Base-by-base conservation (phyloP, 1,140 invertebrate genomes). In the Mesaphorura yosii region DNA sequence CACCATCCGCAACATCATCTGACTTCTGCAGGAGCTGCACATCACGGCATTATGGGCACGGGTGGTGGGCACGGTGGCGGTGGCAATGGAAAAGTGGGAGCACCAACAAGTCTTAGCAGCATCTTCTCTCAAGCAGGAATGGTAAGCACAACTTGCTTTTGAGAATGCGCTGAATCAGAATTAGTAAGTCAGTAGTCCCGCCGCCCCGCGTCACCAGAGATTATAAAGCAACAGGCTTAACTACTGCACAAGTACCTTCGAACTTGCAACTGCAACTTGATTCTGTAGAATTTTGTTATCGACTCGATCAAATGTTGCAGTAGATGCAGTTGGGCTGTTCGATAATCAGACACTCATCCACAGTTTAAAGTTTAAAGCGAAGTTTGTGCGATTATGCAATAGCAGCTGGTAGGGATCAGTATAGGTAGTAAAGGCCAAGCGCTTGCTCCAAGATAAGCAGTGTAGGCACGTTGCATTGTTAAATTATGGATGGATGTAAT, bases 51-150 rank as follows among this genome's bases (percentile, higher is more conserved):
- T 17, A 19, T 19, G 17, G 7, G n/a, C 6, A 6, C 39, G 39
- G 22, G 7, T 41, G 48, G 26, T 29, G 54, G 44, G 27, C 41
- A 51, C 42, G 27, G 52, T 57, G 28, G 46, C 55, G 29, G 50
- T 53, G 28, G 50, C 52, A 53, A 52, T 57, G 48, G 55, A 51
- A 52, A 37, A n/a, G n/a, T n/a, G 44, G n/a, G 17, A 7, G 39
- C n/a, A 41, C 6, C 6, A 41, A 41, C 6, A 10, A 37, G 47
- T 47, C n/a, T 47, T 27, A 15, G 23, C 28, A 47, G 25, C n/a
- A 27, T 27, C 19, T 47, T 17, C 28, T 10, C 19, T 47, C 25
- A 20, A n/a, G 22, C 44, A 15, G n/a, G 7, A 47, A 47, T n/a
- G n/a, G n/a, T n/a, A 46, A 7, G 12, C 12, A 46, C 10, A 15